Conservation (phyloP, 2,888 invertebrate species). For the Eristalinus aeneus region DNA sequence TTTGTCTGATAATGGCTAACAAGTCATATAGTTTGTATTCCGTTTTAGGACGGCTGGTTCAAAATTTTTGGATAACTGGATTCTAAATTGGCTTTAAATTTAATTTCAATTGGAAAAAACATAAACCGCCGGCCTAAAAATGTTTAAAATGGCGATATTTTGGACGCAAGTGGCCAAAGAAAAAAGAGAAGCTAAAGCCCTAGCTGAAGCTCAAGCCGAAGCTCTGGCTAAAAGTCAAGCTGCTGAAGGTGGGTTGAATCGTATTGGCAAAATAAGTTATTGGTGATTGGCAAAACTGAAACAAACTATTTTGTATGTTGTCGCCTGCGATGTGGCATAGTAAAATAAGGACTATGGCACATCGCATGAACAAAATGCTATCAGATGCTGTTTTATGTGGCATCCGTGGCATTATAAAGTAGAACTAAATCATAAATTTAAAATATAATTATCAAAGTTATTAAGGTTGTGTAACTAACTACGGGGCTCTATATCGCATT, state of each 20-base stretch:
- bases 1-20: not conserved
- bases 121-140: not conserved
- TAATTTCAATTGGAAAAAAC: not conserved
- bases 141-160: not conserved
- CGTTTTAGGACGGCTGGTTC: not conserved
- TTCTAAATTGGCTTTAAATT: not conserved
- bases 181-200: not conserved
- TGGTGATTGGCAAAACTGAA: not conserved
- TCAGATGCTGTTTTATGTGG: too few relatives aligned
- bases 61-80: not conserved
- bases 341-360: not conserved
- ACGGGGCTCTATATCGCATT: too few relatives aligned
- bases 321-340: not conserved
- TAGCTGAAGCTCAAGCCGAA: not conserved
- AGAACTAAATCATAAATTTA: too few relatives aligned
- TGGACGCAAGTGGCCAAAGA: not conserved
- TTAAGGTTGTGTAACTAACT: too few relatives aligned
- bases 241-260: not conserved
- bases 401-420: too few relatives aligned
- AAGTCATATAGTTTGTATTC: not conserved
- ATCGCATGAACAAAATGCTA: not conserved
- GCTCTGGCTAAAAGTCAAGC: not conserved
- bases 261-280: not conserved
- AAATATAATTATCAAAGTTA: too few relatives aligned
- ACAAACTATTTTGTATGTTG: not conserved